Evolutionary conservation across 2,888 invertebrate species (phyloP), one percentile per base, ranked within the genome.

Genomic region (Eucriotettix oculatus): DNA sequence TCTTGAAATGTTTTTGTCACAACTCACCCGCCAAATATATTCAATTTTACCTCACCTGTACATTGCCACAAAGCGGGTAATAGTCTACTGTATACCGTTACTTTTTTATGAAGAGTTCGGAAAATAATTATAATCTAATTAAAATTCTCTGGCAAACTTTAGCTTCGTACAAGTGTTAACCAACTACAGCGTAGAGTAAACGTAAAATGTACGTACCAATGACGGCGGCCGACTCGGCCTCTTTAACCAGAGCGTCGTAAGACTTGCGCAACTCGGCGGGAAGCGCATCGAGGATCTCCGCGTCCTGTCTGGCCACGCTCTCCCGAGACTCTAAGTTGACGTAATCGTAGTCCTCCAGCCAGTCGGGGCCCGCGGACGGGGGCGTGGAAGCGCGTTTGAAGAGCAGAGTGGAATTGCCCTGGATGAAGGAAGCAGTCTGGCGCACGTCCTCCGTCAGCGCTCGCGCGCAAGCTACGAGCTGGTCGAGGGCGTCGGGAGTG

Each of bases 261-360:
- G 84, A 84, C 66, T 85, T 84, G 10, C 67, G 80, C 44, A 90
- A 74, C 70, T 86, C 86, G 69, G 81, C 82, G 0, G 88, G 87
- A 64, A 90, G 73, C 40, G 83, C 80, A 61, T 86, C 85, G 40
- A 87, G 78, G 7, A 89, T 80, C 67, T 86, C 86, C 10, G 85
- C 85, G 67, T 87, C 82, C 66, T 86, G 84, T 64, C 84, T 80
- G 17, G 84, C 83, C 2, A 83, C 80, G 42, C 80, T 79, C 65
- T 87, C 83, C 68, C 86, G 83, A 2, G 90, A 86, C 84, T 70
- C 76, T 60, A 94, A 77, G 69, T 87, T 86, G 56, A 94, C 92
- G 71, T 95, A 95, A 73, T 94, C 94, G 71, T 92, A 91, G 71
- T 94, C 93, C 69, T 91, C 91, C 29, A 83, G 78, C 80, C 85